Percentiles rank a stretch among this genome's conserved stretches.
phyloP scores from a whole-genome alignment of 2,888 invertebrate genomes.

The Sinhomidia bicolor region DNA sequence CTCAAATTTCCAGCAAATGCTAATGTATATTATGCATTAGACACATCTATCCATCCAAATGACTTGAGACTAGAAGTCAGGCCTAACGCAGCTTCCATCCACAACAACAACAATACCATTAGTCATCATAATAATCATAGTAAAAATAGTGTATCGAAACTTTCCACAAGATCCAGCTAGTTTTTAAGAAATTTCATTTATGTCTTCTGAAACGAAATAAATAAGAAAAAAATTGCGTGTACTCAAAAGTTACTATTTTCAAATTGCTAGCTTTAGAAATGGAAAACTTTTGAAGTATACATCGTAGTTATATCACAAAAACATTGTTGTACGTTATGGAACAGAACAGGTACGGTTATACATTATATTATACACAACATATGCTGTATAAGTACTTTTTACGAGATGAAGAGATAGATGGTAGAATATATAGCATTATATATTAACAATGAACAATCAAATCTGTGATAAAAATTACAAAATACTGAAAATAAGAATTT shows the following conservation, averaged over 20 bases:
- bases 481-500: neutral
- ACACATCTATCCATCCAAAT: slow-evolving; percentile 85
- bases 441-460: neutral
- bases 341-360: too few relatives aligned
- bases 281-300: slow-evolving; percentile 30
- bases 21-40: slow-evolving; percentile 99
- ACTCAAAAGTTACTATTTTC: slow-evolving; percentile 18
- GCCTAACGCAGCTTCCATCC: slow-evolving; percentile 72
- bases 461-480: slow-evolving; percentile 47
- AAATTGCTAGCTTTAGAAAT: slow-evolving; percentile 9
- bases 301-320: too few relatives aligned
- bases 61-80: slow-evolving; percentile 78
- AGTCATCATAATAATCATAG: slow-evolving; percentile 74
- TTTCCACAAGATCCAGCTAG: slow-evolving; percentile 62
- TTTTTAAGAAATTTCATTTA: neutral
- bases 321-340: too few relatives aligned
- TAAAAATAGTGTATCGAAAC: slow-evolving; percentile 76
- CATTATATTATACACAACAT: too few relatives aligned
- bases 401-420: too few relatives aligned
- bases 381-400: too few relatives aligned
- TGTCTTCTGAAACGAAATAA: neutral
- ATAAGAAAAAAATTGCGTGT: neutral
- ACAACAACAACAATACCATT: slow-evolving; percentile 76
- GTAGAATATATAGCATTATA: neutral
- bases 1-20: slow-evolving; percentile 96